Conservation (phyloP, 2,113 vertebrate species). For the Potamarius usumacintae region DNA sequence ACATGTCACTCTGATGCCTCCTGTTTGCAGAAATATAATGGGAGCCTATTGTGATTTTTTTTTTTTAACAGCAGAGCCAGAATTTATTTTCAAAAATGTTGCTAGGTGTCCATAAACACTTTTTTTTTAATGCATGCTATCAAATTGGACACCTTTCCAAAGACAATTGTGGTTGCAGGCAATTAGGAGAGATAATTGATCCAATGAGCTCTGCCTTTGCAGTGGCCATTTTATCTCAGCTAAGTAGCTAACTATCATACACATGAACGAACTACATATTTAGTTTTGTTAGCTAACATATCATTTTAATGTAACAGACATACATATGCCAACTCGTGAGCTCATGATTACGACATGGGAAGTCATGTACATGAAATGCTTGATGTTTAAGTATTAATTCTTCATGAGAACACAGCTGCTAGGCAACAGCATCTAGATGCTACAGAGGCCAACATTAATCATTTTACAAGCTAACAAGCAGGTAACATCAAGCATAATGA, state of each 20-base stretch:
- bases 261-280: neutral
- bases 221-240: neutral
- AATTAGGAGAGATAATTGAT: neutral
- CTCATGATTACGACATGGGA: no score
- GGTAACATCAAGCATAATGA: no score
- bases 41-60: neutral
- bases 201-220: neutral
- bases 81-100: neutral
- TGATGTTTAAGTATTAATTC: no score
- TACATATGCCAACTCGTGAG: neutral
- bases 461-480: no score
- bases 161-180: neutral
- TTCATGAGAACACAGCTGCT: no score
- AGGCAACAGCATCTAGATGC: no score
- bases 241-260: neutral
- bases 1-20: neutral
- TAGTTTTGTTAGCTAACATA: neutral
- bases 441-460: no score
- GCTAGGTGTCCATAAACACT: neutral
- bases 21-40: neutral
- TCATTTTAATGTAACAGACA: neutral
- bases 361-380: no score
- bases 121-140: neutral
- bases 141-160: neutral
- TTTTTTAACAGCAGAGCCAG: neutral